A percentile compares a stretch with the other conserved stretches of the same genome.
Evolutionary conservation across 2,888 invertebrate species (phyloP).

Genomic region (Lasioglossum marginatum): DNA sequence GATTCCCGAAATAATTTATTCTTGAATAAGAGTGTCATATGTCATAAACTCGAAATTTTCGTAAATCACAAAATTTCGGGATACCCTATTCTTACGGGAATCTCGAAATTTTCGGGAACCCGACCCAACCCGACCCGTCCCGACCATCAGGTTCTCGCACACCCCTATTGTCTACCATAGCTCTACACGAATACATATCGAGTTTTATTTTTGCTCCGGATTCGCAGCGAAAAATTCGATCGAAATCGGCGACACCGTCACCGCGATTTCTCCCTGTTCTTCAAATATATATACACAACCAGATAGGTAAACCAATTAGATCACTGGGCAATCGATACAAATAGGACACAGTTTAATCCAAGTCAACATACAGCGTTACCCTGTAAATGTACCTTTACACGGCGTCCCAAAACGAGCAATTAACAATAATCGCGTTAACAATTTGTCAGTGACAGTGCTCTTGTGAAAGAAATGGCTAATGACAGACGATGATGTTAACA

Average conservation of each 20-base stretch:
- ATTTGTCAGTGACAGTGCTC: not conserved
- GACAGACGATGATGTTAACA: not conserved
- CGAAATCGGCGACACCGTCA: not conserved
- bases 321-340: conserved; percentile 31
- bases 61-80: too few relatives aligned
- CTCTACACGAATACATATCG: not conserved
- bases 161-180: too few relatives aligned
- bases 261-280: not conserved
- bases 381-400: conserved; percentile 25
- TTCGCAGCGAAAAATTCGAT: not conserved
- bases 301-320: conserved; percentile 34
- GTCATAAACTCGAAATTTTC: too few relatives aligned
- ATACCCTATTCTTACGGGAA: too few relatives aligned
- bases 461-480: not conserved
- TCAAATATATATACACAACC: conserved; percentile 15
- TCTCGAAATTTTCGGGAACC: too few relatives aligned
- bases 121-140: too few relatives aligned
- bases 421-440: conserved; percentile 21
- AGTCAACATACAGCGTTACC: conserved; percentile 9
- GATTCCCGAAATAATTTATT: too few relatives aligned
- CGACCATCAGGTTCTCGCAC: too few relatives aligned
- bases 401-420: conserved; percentile 21
- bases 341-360: conserved; percentile 18
- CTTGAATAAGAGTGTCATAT: too few relatives aligned
- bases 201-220: not conserved